phyloP scores from a whole-genome alignment of 2,888 invertebrate species.

The Oligia strigilis region DNA sequence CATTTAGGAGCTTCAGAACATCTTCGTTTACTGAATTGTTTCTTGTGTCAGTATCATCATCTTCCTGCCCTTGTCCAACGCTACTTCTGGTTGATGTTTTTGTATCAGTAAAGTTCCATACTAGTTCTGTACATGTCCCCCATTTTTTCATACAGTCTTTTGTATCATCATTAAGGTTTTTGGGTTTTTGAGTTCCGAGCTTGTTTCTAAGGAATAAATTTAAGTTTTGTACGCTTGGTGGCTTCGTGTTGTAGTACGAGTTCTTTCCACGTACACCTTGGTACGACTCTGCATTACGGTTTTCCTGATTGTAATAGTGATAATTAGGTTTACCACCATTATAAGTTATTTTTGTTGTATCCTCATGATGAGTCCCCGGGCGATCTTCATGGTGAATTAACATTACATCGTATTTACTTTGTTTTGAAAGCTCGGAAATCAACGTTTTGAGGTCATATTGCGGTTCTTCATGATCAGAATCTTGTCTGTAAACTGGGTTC shows the following conservation, averaged over 20 bases:
- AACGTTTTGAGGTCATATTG: conserved; percentile 30
- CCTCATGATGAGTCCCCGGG: conserved; percentile 15
- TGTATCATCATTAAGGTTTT: not conserved
- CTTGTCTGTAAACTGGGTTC: conserved; percentile 10
- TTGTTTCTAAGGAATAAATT: conserved; percentile 32
- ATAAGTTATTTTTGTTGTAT: conserved; percentile 19
- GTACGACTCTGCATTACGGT: not conserved
- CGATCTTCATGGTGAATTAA: conserved; percentile 33
- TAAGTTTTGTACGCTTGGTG: conserved; percentile 10
- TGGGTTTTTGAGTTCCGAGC: too few species aligned
- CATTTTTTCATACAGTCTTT: conserved; percentile 8
- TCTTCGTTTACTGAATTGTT: not conserved
- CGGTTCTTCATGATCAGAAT: not conserved
- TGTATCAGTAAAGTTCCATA: conserved; percentile 11
- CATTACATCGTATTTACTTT: conserved; percentile 36
- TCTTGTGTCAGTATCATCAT: not conserved
- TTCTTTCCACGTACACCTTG: not conserved
- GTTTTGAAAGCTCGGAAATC: conserved; percentile 10
- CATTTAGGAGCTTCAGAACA: conserved; percentile 24
- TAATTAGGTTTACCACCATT: not conserved
- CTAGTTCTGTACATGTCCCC: conserved; percentile 6
- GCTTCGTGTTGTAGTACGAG: conserved; percentile 3
- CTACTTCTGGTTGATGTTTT: not conserved
- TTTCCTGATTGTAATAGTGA: not conserved
- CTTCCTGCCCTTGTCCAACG: not conserved